Evolutionary conservation across 2,888 invertebrate genomes (phyloP), one percentile per base, ranked within the genome.

Genomic region (Amorpha juglandis): DNA sequence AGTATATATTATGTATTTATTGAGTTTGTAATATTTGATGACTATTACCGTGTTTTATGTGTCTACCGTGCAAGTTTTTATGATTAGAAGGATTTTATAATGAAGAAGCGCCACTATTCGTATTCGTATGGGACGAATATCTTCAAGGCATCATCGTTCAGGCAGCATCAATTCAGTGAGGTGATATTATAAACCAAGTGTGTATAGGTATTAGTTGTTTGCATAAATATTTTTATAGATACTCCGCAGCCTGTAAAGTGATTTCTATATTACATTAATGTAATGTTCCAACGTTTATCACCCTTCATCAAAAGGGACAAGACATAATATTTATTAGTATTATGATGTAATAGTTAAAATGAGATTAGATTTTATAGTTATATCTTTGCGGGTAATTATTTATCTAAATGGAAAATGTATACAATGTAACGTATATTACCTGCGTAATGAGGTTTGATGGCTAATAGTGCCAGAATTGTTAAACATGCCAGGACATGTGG

Each of bases 291-390:
- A 12, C 16, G 16, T 42, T 55, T 42, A 58, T 42, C 42, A 42
- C 77, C 77, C 79, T 75, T 80, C 77, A 78, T 73, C 77, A 71
- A 77, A 78, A 77, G 77, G 63, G 48, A 48, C 33, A 48, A 50
- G 71, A 77, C 72, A 77, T 79, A 75, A 74, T 73, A 76, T 80
- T 80, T 81, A 80, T 78, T 86, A 87, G 82, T 72, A 81, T 79
- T 80, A 82, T 16, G 51, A 52, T 45, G 42, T 55, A 55, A 62
- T 76, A 80, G 75, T 76, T 84, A 84, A 84, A 80, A 79, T 83
- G 89, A 90, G 82, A 87, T 89, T 91, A 91, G 89, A 90, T 88
- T 89, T 85, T 88, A 90, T 89, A 90, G 87, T 83, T 87, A 87
- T 84, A 87, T 84, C 81, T 84, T 84, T 87, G 87, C 86, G 84